Base-by-base conservation (phyloP, 2,113 vertebrate genomes). In the Malurus cyaneus region DNA sequence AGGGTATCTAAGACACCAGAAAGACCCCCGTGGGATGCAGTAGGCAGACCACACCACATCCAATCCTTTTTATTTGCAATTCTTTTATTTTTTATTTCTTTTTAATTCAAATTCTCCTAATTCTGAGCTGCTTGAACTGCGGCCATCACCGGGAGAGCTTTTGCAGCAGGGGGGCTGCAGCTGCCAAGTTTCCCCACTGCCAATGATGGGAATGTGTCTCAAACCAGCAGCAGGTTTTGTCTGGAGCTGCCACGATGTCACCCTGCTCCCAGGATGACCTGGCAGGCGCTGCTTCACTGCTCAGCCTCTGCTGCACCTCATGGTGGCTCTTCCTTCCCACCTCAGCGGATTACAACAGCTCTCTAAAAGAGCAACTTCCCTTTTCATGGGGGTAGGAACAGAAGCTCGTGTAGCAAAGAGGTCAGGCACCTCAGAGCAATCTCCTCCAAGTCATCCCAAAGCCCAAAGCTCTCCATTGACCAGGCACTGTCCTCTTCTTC, bases 341-440 rank as follows among this genome's bases (percentile, higher is more conserved):
- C 85, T 56, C 85, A 36, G 91, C 0, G 0, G 54, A 31, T 13
- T 47, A 49, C 32, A 66, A 82, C 80, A 54, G 50, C 49, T 72
- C 57, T 94, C 90, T 96, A 28, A 95, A 96, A 92, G 53, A 76
- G 41, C 76, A 86, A 93, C 93, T 97, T 97, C 95, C 69, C 73
- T 94, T 96, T 97, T 95, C 32, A 4, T 10, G 54, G 80, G 86
- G 86, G 34, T 93, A 76, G 86, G 90, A 97, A 96, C 72, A 94
- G 88, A 95, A 86, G 79, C 61, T 95, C 2, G 0, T 39, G 71
- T 41, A 83, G 69, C 77, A 71, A 71, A 91, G 82, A 76, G 4
- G 16, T 62, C 49, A 14, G 72, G 44, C 69, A 71, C 19, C 36
- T 66, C 76, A 88, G 26, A 82, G 8, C 4, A 6, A 32, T 65